Base-by-base conservation (phyloP, 2,113 vertebrate species). In the Glareola pratincola region DNA sequence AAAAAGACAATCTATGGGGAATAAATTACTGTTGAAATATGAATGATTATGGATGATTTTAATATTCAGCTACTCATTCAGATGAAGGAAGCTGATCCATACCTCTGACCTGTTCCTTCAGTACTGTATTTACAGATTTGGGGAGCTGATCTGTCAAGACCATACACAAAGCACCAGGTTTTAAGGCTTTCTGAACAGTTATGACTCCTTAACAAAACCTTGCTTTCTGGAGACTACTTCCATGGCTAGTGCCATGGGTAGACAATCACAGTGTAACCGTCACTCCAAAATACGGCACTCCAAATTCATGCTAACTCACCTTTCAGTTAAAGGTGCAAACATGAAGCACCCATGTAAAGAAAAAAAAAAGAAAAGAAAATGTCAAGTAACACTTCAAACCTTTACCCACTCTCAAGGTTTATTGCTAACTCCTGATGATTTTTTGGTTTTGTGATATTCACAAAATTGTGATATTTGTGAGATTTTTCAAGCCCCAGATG, bases 211-310 rank as follows among this genome's bases (percentile, higher is more conserved):
- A 43, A 34, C 10, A 50, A 39, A 16, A 29, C 14, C 14, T 83
- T 77, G 26, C 3, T 24, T 89, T 86, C 56, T 78, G 29, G 39
- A 67, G 14, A 29, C 51, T 74, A 32, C 12, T 16, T 51, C 29
- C 62, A 26, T 17, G 50, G 6, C 32, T 74, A 37, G 16, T 32
- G 47, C 22, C 6, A 32, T n/a, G 34, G n/a, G 9, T 13, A 53
- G 37, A 22, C 22, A 60, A 39, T 7, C 2, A 10, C 39, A 45
- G 39, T 14, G 57, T 14, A 41, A 10, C 45, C 0, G 1, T 5
- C 24, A 75, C 30, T 56, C 9, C 20, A 62, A 73, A 76, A 27
- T 22, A 67, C 0, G 41, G 41, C 41, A 41, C 41, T 41, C 12
- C 41, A 41, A 62, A 29, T 64, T 67, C 24, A 32, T n/a, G 21